phyloP scores from a whole-genome alignment of 2,797 vertebrate genomes.

The Aeoliscus strigatus region DNA sequence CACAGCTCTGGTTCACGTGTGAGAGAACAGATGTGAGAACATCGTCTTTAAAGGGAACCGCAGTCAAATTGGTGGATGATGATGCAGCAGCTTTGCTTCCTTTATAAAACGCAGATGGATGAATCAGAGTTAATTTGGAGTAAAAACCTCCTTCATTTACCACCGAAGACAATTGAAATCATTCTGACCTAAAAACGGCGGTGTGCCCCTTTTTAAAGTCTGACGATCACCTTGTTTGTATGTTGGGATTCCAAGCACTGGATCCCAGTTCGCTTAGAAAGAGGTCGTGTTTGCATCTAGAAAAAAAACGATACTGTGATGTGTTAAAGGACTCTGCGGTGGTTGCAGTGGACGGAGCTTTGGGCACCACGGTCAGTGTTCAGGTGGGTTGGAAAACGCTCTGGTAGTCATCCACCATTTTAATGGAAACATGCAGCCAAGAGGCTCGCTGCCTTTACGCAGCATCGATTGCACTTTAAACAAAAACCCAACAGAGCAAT shows the following conservation, averaged over 20 bases:
- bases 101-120: too few relatives aligned
- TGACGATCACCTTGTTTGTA: too few relatives aligned
- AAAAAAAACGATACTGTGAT: constrained; percentile 1
- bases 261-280: constrained; percentile 18
- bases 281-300: not conserved
- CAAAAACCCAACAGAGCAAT: constrained; percentile 51
- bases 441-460: constrained; percentile 50
- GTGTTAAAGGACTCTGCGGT: not conserved
- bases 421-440: constrained; percentile 18
- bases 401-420: constrained; percentile 14
- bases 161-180: too few relatives aligned
- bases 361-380: constrained; percentile 2
- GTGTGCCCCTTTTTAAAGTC: too few relatives aligned
- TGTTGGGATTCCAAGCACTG: not conserved
- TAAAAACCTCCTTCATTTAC: too few relatives aligned
- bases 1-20: too few relatives aligned
- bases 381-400: constrained; percentile 6
- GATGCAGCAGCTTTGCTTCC: too few relatives aligned
- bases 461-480: constrained; percentile 72
- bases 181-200: too few relatives aligned
- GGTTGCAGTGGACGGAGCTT: not conserved
- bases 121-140: too few relatives aligned
- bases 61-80: too few relatives aligned
- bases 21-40: too few relatives aligned
- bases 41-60: too few relatives aligned